Percentiles rank a stretch among this genome's conserved stretches.
Evolutionary conservation across 2,888 invertebrate genomes (phyloP).

Genomic region (Bombylius major): DNA sequence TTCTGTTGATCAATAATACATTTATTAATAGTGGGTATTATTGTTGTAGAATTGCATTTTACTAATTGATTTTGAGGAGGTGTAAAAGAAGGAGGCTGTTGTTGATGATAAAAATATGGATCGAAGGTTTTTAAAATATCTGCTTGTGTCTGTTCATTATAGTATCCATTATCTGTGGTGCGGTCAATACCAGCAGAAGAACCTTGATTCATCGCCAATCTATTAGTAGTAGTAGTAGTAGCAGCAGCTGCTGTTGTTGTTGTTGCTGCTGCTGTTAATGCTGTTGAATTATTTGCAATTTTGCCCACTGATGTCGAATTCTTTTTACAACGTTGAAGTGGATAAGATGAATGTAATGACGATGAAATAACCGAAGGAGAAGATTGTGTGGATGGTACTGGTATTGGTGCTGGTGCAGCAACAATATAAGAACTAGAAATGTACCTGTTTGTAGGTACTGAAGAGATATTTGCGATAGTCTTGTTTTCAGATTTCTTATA

Average conservation of each 20-base stretch:
- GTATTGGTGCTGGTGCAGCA: not conserved
- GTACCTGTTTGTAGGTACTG: not conserved
- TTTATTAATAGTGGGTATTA: no score
- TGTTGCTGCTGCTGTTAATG: no score
- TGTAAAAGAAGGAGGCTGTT: not conserved
- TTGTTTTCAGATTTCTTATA: not conserved
- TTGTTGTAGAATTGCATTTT: not conserved
- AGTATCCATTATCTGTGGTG: not conserved
- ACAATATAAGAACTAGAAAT: not conserved
- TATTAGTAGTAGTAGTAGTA: not conserved
- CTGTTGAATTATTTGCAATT: not conserved
- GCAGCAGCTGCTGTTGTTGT: no score
- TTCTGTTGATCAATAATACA: not conserved
- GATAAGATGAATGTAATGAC: not conserved
- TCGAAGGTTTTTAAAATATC: constrained; percentile 12
- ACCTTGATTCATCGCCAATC: not conserved
- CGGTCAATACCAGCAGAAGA: not conserved
- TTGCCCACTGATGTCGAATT: constrained; percentile 2
- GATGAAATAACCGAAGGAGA: not conserved
- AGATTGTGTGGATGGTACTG: not conserved
- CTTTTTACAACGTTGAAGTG: constrained; percentile 1
- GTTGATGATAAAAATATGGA: constrained; percentile 10
- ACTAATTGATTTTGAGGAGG: not conserved
- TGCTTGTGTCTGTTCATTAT: constrained; percentile 8
- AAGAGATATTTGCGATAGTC: not conserved